These are phyloP conservation scores for Drosophila suboccidentalis DNA, from an alignment of 2,888 invertebrate genomes.

Conservation along the genomic window DNA sequence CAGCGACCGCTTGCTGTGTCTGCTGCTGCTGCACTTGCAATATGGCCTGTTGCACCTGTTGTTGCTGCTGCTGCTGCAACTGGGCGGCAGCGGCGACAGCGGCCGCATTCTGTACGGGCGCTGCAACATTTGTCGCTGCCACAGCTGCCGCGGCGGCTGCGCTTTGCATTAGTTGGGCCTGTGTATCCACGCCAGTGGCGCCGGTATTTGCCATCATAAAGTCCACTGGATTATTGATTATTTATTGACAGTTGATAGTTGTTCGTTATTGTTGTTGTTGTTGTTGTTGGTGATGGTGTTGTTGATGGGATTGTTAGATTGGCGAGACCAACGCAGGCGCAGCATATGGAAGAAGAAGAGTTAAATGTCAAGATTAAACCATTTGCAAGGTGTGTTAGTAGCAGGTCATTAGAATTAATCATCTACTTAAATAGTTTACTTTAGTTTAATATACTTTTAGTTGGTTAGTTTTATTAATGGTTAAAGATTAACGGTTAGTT, in stretches of 20 bases:
- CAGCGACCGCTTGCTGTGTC: constrained; percentile 82
- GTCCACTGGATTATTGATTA: constrained; percentile 70
- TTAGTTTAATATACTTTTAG: constrained; percentile 7
- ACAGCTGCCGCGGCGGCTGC: constrained; percentile 81
- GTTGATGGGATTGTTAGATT: constrained; percentile 22
- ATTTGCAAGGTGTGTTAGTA: constrained; percentile 75
- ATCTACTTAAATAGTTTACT: background rate
- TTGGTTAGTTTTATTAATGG: background rate
- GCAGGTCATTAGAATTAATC: background rate
- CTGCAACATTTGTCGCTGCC: constrained; percentile 78
- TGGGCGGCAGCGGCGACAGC: constrained; percentile 82
- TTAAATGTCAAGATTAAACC: constrained; percentile 80
- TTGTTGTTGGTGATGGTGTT: constrained; percentile 13
- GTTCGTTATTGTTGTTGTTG: too few relatives aligned
- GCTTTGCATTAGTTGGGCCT: constrained; percentile 80
- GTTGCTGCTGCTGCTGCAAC: constrained; percentile 80
- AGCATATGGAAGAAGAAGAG: constrained; percentile 63
- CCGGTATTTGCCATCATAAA: constrained; percentile 85
- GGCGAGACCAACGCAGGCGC: constrained; percentile 65
- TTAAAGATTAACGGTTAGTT: constrained; percentile 21
- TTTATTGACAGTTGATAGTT: constrained; percentile 4
- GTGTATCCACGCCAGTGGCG: constrained; percentile 80
- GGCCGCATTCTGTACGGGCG: constrained; percentile 77
- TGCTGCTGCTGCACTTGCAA: constrained; percentile 85
- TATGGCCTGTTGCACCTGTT: constrained; percentile 85